These are phyloP conservation scores for Lemur catta DNA, from an alignment of 2,797 vertebrate species.

Conservation along the genomic window DNA sequence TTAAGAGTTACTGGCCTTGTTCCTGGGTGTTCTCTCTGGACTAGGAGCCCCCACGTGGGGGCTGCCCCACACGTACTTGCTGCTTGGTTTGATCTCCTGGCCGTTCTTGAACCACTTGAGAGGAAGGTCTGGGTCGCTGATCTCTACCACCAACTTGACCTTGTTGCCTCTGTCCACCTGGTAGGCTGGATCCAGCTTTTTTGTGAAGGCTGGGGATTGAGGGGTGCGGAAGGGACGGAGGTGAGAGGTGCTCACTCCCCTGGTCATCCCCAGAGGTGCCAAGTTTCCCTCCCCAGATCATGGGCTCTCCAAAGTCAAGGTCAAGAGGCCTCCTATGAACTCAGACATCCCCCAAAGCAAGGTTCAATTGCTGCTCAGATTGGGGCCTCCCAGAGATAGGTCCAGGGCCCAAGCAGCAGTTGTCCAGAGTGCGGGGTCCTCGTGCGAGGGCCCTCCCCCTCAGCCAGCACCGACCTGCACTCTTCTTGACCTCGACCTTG, in stretches of 20 bases:
- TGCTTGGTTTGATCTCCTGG: conserved; percentile 92
- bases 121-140: conserved; percentile 85
- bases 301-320: background rate
- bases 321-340: background rate
- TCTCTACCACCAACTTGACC: conserved; percentile 89
- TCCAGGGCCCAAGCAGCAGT: background rate
- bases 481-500: conserved; percentile 90
- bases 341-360: background rate
- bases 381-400: background rate
- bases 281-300: background rate
- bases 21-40: too few species aligned
- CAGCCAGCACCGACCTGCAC: conserved; percentile 82
- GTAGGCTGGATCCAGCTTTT: conserved; percentile 90
- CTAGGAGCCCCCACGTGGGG: accelerated
- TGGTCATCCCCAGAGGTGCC: background rate
- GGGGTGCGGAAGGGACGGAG: accelerated
- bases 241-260: background rate
- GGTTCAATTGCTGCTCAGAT: background rate
- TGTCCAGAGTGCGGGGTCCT: background rate
- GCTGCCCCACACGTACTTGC: conserved; percentile 86
- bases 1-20: background rate
- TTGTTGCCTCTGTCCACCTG: conserved; percentile 92
- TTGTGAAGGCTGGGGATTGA: conserved; percentile 87
- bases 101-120: conserved; percentile 95
- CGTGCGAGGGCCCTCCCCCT: accelerated